Base-by-base conservation (phyloP, 2,888 invertebrate genomes). In the Ornithoptera alexandrae region DNA sequence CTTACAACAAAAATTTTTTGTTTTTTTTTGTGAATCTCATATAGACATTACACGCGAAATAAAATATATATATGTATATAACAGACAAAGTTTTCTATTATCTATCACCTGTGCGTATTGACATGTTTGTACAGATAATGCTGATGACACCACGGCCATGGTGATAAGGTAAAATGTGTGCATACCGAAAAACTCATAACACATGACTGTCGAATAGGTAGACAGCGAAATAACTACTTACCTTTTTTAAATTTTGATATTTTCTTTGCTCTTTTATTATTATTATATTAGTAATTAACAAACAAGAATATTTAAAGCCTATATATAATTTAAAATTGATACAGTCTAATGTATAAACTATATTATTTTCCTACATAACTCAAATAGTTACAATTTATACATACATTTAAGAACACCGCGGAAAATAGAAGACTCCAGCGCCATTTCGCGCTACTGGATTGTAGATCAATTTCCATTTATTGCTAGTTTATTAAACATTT, bases 391-490 rank as follows among this genome's bases (percentile, higher is more conserved):
- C 36, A 7, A 42, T 42, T 57, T 24, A 72, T 84, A 91, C 92
- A 72, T 84, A 92, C 92, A 77, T 92, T 91, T 70, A 92, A 76
- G 70, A 89, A 78, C 72, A 90, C 78, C 58, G 88, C 86, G 20
- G 92, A 87, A 67, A 88, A 70, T 24, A 92, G 79, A 22, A 92
- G 81, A 76, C 87, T 82, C 90, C 88, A 92, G 73, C 89, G 91
- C 92, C 91, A 92, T 76, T 84, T 79, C 70, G 85, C 77, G 74
- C 82, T 77, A 69, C 81, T 81, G 71, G 78, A 75, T 77, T 81
- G 79, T 70, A 78, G 79, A 73, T 86, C 83, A 82, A 83, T 76
- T 79, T 92, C 92, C 92, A 92, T 92, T 82, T 87, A 88, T 74
- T 78, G 71, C 77, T 74, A 74, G 77, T 69, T 70, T 64, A 73